Base-by-base conservation (phyloP, 2,797 vertebrate genomes). In the Poecile montanus region DNA sequence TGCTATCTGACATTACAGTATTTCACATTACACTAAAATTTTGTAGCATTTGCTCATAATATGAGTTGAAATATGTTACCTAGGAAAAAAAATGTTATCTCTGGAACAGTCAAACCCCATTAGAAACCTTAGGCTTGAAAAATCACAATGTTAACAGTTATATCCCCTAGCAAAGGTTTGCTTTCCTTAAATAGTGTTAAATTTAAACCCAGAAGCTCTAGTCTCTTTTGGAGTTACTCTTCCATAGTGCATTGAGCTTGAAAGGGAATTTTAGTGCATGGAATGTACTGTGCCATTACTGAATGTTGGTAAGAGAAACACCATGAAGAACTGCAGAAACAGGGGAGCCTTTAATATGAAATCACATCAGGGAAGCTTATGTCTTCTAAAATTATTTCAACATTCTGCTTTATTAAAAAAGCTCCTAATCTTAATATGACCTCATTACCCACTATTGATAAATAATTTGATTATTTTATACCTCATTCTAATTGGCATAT, bases 11-110 rank as follows among this genome's bases (percentile, higher is more conserved):
- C 98, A 98, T 96, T 96, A 97, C 97, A 97, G 96, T 98, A 98
- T 98, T 98, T 97, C 97, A 97, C 97, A 97, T 97, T 98, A 97
- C 98, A 97, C 93, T 97, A 97, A 97, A 97, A 97, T 97, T 98
- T 97, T 96, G 89, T 97, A 97, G 86, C 44, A 19, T 97, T 97
- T 97, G 92, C 94, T 97, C 87, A 58, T 98, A 98, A 98, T 98
- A 83, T 32, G 94, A 97, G 80, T 98, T 98, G 98, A 98, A 98
- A 97, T 94, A 97, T 97, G 95, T 98, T 98, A 98, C 98, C 97
- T 98, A 97, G 97, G 94, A 98, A 96, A 98, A 97, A 97, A 97
- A 97, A 97, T 89, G 93, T 97, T 97, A 94, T 97, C 97, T 96
- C 97, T 96, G 97, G 92, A 97, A 97, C 97, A 98, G 98, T 98